These are phyloP conservation scores for Cheumatopsyche charites DNA, from an alignment of 1,140 invertebrate genomes.

Conservation along the genomic window DNA sequence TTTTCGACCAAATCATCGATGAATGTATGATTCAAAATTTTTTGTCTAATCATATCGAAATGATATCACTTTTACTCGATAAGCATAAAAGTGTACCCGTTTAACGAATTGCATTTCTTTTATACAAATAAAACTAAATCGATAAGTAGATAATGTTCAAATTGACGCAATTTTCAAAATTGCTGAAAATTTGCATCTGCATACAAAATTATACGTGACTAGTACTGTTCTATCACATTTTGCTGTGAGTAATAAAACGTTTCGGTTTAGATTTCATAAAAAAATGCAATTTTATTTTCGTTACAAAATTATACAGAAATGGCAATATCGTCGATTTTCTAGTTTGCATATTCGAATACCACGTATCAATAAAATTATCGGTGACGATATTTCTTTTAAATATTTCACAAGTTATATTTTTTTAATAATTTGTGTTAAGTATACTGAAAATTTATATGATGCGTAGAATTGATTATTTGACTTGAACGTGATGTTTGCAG, in stretches of 20 bases:
- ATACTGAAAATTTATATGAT: too few relatives aligned
- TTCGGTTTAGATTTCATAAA: too few relatives aligned
- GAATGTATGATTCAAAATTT: background rate
- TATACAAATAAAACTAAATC: background rate
- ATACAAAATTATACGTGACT: background rate
- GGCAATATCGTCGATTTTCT: background rate
- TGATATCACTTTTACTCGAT: background rate
- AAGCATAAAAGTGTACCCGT: too few relatives aligned
- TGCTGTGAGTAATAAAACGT: background rate
- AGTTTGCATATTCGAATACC: background rate
- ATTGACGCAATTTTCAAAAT: background rate
- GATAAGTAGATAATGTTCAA: background rate
- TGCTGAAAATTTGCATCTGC: constrained; percentile 10
- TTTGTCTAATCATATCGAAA: background rate
- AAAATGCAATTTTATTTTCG: too few relatives aligned
- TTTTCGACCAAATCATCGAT: background rate
- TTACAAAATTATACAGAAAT: background rate
- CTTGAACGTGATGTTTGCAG: too few relatives aligned
- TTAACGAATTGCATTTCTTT: too few relatives aligned
- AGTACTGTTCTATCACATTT: background rate
- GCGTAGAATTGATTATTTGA: too few relatives aligned
- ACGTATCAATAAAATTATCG: background rate
- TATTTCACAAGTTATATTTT: too few relatives aligned
- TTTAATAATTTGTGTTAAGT: too few relatives aligned
- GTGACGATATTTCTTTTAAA: background rate